A percentile compares a stretch with the other conserved stretches of the same genome.
These are phyloP conservation scores for Rhynchonema sp. DNA, from an alignment of 2,888 invertebrate species.

Conservation along the genomic window DNA sequence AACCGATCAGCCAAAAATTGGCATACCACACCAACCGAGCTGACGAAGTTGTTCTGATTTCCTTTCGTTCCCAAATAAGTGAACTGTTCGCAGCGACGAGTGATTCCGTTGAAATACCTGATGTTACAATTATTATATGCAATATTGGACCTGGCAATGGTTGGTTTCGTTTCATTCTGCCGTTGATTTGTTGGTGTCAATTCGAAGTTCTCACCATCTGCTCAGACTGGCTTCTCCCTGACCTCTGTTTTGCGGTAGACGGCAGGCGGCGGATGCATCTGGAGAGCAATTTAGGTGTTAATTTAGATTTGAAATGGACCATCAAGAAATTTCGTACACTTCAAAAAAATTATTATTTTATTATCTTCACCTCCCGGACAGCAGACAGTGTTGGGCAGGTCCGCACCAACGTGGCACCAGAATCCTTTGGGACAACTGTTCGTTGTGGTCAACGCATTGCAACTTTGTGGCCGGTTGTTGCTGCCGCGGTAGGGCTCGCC, in stretches of 20 bases:
- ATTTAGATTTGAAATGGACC: too few species aligned
- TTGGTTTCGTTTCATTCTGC: too few species aligned
- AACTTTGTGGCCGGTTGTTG: background rate
- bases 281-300: too few species aligned
- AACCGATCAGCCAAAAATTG: too few species aligned
- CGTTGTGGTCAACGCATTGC: background rate
- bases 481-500: constrained; percentile 3
- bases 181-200: too few species aligned
- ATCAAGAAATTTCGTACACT: too few species aligned
- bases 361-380: constrained; percentile 8
- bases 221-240: constrained; percentile 19
- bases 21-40: background rate
- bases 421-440: constrained; percentile 5
- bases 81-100: constrained; percentile 2
- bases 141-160: too few species aligned
- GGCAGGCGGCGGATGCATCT: constrained; percentile 12
- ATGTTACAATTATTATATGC: background rate
- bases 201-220: background rate
- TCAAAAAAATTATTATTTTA: too few species aligned
- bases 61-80: constrained; percentile 7
- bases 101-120: constrained; percentile 3
- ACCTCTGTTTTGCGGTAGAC: constrained; percentile 23
- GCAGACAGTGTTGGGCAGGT: constrained; percentile 5
- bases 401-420: constrained; percentile 8
- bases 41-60: constrained; percentile 11